phyloP scores from a whole-genome alignment of 2,113 vertebrate genomes.

The Hepsetus odoe region DNA sequence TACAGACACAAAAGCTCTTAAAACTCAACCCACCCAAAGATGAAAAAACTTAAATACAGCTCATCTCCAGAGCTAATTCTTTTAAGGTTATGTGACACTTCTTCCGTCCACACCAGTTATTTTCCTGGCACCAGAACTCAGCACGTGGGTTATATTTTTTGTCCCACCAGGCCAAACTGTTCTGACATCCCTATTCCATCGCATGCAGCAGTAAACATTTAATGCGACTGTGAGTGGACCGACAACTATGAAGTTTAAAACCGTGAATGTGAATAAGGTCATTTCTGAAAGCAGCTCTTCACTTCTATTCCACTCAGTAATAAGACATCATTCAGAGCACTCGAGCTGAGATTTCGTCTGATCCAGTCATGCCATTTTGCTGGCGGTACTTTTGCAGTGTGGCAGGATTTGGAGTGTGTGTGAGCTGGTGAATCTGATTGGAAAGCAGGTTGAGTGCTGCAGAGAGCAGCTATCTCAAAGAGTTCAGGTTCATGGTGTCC shows the following conservation, averaged over 20 bases:
- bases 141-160: not conserved
- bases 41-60: not conserved
- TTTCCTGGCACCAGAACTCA: not conserved
- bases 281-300: not conserved
- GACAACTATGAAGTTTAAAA: not conserved
- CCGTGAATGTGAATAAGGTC: constrained; percentile 5
- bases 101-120: not conserved
- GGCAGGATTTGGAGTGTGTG: not conserved
- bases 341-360: not conserved
- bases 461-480: not conserved
- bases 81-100: not conserved
- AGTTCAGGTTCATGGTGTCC: not conserved
- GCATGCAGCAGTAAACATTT: not conserved
- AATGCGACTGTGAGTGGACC: not conserved
- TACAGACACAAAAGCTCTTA: not conserved
- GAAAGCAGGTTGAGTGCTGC: not conserved
- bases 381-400: not conserved
- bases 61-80: not conserved
- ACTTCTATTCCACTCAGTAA: not conserved
- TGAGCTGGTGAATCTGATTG: constrained; percentile 9
- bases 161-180: not conserved
- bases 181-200: not conserved
- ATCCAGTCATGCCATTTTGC: not conserved
- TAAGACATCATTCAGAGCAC: not conserved
- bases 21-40: not conserved